phyloP scores from a whole-genome alignment of 2,113 vertebrate species.

The Hemiscyllium ocellatum region DNA sequence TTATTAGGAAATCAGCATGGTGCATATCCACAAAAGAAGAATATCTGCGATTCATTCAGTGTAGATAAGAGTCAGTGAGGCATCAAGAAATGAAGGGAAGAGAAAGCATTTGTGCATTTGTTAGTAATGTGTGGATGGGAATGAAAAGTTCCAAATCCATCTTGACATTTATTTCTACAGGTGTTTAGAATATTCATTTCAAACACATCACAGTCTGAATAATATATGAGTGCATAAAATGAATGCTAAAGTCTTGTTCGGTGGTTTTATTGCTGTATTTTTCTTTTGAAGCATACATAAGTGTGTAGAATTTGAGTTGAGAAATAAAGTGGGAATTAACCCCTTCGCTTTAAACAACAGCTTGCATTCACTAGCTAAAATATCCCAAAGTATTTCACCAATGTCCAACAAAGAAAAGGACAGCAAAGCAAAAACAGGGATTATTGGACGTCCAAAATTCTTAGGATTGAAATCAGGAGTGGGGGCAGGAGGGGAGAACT shows the following conservation, averaged over 20 bases:
- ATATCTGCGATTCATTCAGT: not conserved
- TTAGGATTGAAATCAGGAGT: not conserved
- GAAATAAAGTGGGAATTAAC: not conserved
- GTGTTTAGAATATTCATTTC: constrained; percentile 24
- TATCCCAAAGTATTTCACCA: not conserved
- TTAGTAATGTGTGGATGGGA: not conserved
- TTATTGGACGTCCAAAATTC: not conserved
- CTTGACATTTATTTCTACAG: constrained; percentile 1
- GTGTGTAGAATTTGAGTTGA: not conserved
- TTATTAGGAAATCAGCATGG: not conserved
- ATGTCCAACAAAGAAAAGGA: not conserved
- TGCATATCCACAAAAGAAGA: not conserved
- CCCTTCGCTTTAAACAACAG: not conserved
- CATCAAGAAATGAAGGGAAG: not conserved
- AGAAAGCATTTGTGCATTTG: not conserved
- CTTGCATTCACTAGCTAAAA: not conserved
- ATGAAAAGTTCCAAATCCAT: constrained; percentile 1
- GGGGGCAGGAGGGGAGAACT: not conserved
- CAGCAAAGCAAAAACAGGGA: not conserved
- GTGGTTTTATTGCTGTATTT: not conserved
- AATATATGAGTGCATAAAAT: not conserved
- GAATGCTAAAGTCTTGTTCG: not conserved
- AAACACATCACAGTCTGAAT: not conserved
- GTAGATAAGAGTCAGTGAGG: not conserved
- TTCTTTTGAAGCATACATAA: not conserved